These are phyloP conservation scores for Sebastes kiyomatsui DNA, from an alignment of 2,797 vertebrate genomes.

Conservation along the genomic window DNA sequence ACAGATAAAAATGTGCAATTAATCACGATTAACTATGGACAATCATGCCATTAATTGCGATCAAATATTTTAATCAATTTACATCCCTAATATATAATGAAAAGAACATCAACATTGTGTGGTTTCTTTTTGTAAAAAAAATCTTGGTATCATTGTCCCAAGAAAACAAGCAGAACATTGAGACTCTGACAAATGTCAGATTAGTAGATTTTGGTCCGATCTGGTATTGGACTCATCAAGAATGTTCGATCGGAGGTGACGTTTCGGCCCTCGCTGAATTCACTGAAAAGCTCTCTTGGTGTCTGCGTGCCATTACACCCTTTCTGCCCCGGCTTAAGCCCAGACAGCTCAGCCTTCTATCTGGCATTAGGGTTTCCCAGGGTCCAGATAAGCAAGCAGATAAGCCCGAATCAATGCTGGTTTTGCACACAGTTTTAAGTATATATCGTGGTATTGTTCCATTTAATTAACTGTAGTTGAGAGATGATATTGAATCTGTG, in stretches of 20 bases:
- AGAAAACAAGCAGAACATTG: slow-evolving; percentile 24
- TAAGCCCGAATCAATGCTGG: slow-evolving; percentile 62
- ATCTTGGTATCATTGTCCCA: neutral
- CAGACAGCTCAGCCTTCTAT: slow-evolving; percentile 62
- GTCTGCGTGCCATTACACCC: slow-evolving; percentile 19
- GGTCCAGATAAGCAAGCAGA: slow-evolving; percentile 68
- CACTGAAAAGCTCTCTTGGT: slow-evolving; percentile 31
- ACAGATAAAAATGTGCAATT: no score
- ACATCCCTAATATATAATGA: neutral
- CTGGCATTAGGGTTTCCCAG: slow-evolving; percentile 55
- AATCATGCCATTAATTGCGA: no score
- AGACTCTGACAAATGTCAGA: slow-evolving; percentile 57
- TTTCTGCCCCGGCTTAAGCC: slow-evolving; percentile 38
- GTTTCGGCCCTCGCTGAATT: slow-evolving; percentile 37
- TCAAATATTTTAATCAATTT: no score
- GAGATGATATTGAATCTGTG: slow-evolving; percentile 49
- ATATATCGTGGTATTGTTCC: slow-evolving; percentile 48
- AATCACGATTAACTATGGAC: no score
- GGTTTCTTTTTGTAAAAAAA: neutral
- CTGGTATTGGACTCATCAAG: slow-evolving; percentile 11
- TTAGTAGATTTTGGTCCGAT: slow-evolving; percentile 55
- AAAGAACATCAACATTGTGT: neutral
- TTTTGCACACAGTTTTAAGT: slow-evolving; percentile 52
- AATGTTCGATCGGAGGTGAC: slow-evolving; percentile 37
- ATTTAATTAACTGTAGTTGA: slow-evolving; percentile 48